These are phyloP conservation scores for Drosophila emarginata DNA, from an alignment of 2,888 invertebrate species.

Conservation along the genomic window DNA sequence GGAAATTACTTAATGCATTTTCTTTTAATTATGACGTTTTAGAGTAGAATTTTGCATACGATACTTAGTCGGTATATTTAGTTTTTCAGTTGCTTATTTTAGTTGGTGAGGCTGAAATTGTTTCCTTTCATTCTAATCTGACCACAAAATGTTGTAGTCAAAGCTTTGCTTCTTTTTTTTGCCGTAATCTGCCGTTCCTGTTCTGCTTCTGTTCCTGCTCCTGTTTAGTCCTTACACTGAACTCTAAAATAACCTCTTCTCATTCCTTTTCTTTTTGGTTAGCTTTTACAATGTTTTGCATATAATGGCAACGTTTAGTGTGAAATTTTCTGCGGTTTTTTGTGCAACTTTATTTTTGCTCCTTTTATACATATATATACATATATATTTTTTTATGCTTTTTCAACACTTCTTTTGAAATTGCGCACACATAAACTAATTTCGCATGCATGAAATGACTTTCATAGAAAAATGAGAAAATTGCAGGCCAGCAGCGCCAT, in stretches of 20 bases:
- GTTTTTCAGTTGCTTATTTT: not conserved
- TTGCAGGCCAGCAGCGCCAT: slow-evolving; percentile 39
- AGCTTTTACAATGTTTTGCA: slow-evolving; percentile 58
- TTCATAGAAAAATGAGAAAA: slow-evolving; percentile 69
- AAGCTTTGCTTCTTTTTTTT: not conserved
- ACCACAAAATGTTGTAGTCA: not conserved
- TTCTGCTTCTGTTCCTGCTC: not conserved
- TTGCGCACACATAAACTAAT: slow-evolving; percentile 75
- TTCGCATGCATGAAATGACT: slow-evolving; percentile 74
- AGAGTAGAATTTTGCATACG: not conserved
- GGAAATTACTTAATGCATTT: no score
- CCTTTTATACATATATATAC: slow-evolving; percentile 32
- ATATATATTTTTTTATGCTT: slow-evolving; percentile 19
- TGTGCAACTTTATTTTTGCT: slow-evolving; percentile 35
- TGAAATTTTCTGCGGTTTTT: slow-evolving; percentile 60
- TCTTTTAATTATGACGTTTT: no score
- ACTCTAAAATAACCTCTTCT: not conserved
- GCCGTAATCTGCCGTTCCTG: slow-evolving; percentile 9
- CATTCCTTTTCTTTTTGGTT: not conserved
- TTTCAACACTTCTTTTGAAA: slow-evolving; percentile 55
- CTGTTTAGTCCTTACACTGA: not conserved
- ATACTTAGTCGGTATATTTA: not conserved
- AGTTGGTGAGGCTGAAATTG: not conserved
- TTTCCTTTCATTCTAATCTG: slow-evolving; percentile 4
- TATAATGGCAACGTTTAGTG: slow-evolving; percentile 71